Evolutionary conservation across 1,140 invertebrate genomes (phyloP), one percentile per base, ranked within the genome.

Genomic region (Spodoptera frugiperda): DNA sequence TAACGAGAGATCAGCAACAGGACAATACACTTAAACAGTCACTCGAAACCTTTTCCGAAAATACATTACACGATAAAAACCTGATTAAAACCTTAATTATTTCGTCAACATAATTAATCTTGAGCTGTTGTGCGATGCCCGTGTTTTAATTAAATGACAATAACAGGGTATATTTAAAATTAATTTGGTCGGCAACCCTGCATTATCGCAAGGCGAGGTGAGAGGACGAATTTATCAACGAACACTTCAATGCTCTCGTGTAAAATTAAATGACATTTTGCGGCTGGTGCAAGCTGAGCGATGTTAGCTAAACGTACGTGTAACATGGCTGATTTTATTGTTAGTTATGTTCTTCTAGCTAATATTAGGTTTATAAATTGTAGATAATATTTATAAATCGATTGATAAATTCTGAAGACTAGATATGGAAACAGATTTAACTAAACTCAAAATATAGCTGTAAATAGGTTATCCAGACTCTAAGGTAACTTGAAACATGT

Each of bases 251-350:
- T 86, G 88, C 86, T 86, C 88, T 85, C 84, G 84, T 88, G 89
- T 90, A 87, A 90, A 86, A 92, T 92, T 91, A 92, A 92, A 90
- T 87, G 89, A 89, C 87, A 92, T 88, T 90, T 87, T 51, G 77
- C 49, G 80, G 65, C 14, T 87, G 89, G 87, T 71, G 8, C 48
- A 71, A 78, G 74, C 48, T 51, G 53, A 12, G 19, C 48, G 76
- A 21, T 46, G 4, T 21, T 30, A 21, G 5, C 15, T 5, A 21
- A 49, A 21, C 2, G 8, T 10, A 15, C 15, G 5, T 17, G 0
- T 17, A 63, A 1, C 0, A 10, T 25, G 54, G 10, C n/a, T 12
- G 17, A 2, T 17, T 25, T 25, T 25, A 1, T n/a, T n/a, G n/a
- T n/a, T n/a, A n/a, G n/a, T n/a, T n/a, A n/a, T n/a, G n/a, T n/a